Evolutionary conservation across 2,888 invertebrate genomes (phyloP), one percentile per base, ranked within the genome.

Genomic region (Xestoiulus laeticollis): DNA sequence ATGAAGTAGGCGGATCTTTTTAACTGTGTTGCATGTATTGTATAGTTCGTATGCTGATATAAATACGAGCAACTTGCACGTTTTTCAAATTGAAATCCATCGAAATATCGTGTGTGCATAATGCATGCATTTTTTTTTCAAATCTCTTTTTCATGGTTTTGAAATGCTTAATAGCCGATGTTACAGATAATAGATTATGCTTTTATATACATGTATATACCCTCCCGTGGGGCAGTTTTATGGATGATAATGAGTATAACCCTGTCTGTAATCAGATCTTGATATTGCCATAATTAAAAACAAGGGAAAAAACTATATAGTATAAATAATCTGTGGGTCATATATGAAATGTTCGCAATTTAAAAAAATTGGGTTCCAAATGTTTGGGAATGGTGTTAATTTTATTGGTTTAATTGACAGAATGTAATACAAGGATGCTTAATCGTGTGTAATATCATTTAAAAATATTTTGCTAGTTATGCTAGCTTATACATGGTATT

Each of bases 1-100:
- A 22, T 68, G 68, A 68, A 68, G 68, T 68, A 68, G 68, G 68
- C 68, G 68, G 68, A 68, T n/a, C 68, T 26, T 48, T 48, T n/a
- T 1, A 16, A 59, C 19, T 26, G n/a, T 68, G 68, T 68, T 68
- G 68, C 68, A 68, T 68, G 68, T 26, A 10, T 22, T 0, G 59
- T n/a, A 59, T 59, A 12, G 48, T 3, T 2, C 2, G 14, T 48
- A 19, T 48, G 14, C 48, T 3, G 3, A 3, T 48, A 48, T 48
- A 48, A 38, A 38, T 38, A 38, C 48, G 19, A 48, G 19, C 48
- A 48, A 26, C n/a, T 26, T 22, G 22, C 22, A 68, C 10, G 68
- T 68, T 68, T 68, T 26, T 26, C 6, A 68, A 68, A 2, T 59
- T 59, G n/a, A 19, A 59, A 59, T n/a, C n/a, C 26, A 8, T 68